phyloP scores from a whole-genome alignment of 2,113 vertebrate species.

The Microcebus murinus region DNA sequence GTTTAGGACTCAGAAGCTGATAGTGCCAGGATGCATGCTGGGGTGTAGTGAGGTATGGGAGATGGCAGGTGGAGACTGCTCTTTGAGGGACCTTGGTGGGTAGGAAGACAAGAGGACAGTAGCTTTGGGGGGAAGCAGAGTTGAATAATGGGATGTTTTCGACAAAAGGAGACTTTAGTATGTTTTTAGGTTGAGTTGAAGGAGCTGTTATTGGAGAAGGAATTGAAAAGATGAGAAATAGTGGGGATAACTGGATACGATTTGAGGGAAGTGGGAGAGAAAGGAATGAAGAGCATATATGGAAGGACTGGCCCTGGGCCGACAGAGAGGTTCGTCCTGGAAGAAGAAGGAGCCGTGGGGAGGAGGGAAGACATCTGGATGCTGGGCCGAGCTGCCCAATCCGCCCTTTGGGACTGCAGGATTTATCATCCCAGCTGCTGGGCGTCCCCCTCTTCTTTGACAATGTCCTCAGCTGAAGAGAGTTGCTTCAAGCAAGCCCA shows the following conservation, averaged over 20 bases:
- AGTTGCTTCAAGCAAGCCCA: background rate
- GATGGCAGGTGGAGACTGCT: background rate
- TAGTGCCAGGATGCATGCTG: background rate
- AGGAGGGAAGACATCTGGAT: background rate
- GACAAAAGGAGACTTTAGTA: background rate
- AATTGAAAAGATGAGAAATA: background rate
- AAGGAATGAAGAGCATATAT: background rate
- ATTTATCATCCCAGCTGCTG: background rate
- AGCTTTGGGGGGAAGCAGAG: background rate
- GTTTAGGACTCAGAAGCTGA: background rate
- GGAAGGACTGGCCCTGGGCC: background rate
- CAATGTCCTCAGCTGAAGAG: background rate
- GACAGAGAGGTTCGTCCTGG: background rate
- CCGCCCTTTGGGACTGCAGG: background rate
- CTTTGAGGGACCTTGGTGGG: background rate
- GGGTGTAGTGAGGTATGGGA: fast-evolving
- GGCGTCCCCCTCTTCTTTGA: background rate
- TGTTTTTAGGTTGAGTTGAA: background rate
- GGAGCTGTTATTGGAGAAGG: background rate
- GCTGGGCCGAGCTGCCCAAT: background rate
- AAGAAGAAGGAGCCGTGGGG: background rate
- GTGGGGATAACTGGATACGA: background rate
- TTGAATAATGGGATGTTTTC: background rate
- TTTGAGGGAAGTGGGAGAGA: background rate
- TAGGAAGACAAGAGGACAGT: background rate